phyloP scores from a whole-genome alignment of 2,113 vertebrate species.

The Progne subis region DNA sequence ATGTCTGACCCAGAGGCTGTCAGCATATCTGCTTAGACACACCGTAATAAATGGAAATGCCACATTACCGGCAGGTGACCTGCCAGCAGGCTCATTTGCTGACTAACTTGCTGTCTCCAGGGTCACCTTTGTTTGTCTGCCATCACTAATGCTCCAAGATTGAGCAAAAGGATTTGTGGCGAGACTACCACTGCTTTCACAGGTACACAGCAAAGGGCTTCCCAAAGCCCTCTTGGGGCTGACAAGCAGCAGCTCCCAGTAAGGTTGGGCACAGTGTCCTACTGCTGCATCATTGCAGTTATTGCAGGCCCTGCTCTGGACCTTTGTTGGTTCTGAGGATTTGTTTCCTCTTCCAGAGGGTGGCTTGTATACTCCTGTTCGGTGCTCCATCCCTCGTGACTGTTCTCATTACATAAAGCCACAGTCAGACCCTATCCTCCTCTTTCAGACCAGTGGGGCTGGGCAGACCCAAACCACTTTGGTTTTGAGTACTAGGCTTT shows the following conservation, averaged over 20 bases:
- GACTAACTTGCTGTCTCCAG: not conserved
- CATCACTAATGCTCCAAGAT: not conserved
- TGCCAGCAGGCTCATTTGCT: not conserved
- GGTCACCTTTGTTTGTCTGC: not conserved
- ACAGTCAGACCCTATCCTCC: not conserved
- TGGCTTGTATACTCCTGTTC: not conserved
- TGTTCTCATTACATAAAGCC: not conserved
- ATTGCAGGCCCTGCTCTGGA: not conserved
- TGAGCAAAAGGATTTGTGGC: not conserved
- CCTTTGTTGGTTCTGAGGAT: not conserved
- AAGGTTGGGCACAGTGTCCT: accelerated
- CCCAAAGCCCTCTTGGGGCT: not conserved
- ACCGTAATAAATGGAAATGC: not conserved
- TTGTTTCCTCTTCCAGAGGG: not conserved
- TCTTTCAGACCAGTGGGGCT: not conserved
- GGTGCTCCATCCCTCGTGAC: not conserved
- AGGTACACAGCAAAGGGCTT: not conserved
- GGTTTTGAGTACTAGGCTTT: not conserved
- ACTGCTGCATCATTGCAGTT: not conserved
- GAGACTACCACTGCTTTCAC: not conserved
- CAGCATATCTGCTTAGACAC: not conserved
- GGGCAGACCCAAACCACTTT: not conserved
- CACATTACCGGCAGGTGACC: not conserved
- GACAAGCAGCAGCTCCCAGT: accelerated
- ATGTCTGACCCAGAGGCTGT: not conserved